phyloP scores from a whole-genome alignment of 2,888 invertebrate genomes.

The Noctua janthina region DNA sequence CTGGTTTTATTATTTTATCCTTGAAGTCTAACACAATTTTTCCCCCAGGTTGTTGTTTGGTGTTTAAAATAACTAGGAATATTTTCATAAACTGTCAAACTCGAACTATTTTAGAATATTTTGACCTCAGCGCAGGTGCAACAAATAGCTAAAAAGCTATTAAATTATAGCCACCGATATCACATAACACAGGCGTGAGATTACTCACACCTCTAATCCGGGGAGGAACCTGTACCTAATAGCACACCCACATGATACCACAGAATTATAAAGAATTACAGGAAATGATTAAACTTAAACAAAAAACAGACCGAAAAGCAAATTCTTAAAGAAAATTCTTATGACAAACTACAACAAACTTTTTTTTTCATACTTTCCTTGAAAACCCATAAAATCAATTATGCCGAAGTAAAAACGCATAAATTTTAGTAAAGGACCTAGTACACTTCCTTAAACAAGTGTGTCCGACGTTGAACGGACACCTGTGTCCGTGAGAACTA shows the following conservation, averaged over 20 bases:
- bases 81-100: background rate
- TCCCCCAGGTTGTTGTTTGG: background rate
- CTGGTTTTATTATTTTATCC: conserved; percentile 1
- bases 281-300: background rate
- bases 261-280: too few species aligned
- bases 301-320: background rate
- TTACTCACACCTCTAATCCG: background rate
- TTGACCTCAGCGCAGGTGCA: background rate
- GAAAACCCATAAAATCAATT: conserved; percentile 51
- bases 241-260: background rate
- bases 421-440: conserved; percentile 67
- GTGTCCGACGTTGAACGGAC: conserved; percentile 47
- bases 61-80: background rate
- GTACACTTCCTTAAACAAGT: conserved; percentile 65
- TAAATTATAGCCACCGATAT: background rate
- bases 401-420: conserved; percentile 60
- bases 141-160: background rate
- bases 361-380: background rate
- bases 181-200: background rate
- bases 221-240: too few species aligned
- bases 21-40: background rate
- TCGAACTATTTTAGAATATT: background rate
- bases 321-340: background rate
- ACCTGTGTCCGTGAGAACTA: conserved; percentile 70
- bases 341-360: conserved; percentile 10